A percentile compares a stretch with the other conserved stretches of the same genome.
Evolutionary conservation across 2,888 invertebrate genomes (phyloP).

Genomic region (Stenolophus ochropezus): DNA sequence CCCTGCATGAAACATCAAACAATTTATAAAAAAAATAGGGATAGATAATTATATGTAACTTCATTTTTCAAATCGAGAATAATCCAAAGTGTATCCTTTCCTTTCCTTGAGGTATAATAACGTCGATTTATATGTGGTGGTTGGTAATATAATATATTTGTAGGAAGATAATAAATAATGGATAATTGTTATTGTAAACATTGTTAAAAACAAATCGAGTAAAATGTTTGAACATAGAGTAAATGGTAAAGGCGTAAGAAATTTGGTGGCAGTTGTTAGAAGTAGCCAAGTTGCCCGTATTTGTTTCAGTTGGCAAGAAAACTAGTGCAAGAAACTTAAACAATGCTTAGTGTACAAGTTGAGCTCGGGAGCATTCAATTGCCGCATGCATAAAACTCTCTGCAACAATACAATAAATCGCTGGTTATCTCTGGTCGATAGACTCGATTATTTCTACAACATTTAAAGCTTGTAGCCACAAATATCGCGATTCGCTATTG

Average conservation of each 20-base stretch:
- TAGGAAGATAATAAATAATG: too few species aligned
- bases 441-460: conserved; percentile 17
- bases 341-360: background rate
- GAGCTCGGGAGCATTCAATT: background rate
- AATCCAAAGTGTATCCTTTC: too few species aligned
- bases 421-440: background rate
- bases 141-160: too few species aligned
- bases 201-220: too few species aligned
- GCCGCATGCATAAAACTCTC: background rate
- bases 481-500: conserved; percentile 1
- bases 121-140: too few species aligned
- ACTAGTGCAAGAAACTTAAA: background rate
- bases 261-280: background rate
- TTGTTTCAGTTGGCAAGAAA: background rate
- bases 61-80: too few species aligned
- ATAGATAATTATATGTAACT: too few species aligned
- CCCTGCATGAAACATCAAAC: too few species aligned
- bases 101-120: too few species aligned
- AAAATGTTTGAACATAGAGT: too few species aligned
- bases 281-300: background rate
- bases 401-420: background rate
- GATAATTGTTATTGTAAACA: too few species aligned
- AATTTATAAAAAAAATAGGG: too few species aligned
- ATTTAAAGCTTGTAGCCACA: conserved; percentile 17
- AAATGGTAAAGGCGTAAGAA: background rate